Base-by-base conservation (phyloP, 2,888 invertebrate genomes). In the Sycophila texana region DNA sequence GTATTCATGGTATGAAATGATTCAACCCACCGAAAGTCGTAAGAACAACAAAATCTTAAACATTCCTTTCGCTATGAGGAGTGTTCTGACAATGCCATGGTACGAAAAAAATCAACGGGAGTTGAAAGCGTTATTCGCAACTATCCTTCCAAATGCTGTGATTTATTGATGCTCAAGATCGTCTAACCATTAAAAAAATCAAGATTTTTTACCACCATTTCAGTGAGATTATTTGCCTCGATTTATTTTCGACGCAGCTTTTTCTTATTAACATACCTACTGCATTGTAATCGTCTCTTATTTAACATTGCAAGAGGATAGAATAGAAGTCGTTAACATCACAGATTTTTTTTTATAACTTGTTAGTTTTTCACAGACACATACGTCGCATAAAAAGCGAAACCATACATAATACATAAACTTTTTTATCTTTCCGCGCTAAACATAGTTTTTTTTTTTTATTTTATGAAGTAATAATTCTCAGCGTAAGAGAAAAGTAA, bases 81-180 rank as follows among this genome's bases (percentile, higher is more conserved):
- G 72, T 22, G 68, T 61, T 70, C 53, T 74, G 74, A 76, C 58
- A 63, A 76, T 12, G 16, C 58, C 51, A 63, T 26, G 18, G 55
- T 68, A 67, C 22, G 65, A 70, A 76, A 65, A 53, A 68, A 30
- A 63, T 53, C 22, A 75, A 61, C 30, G 49, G 65, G 51, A 77
- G 51, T 70, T 75, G 57, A n/a, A 71, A 74, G 74, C 68, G 74
- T 61, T 74, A 79, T 81, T 80, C 60, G 63, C 66, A 82, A 83
- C 81, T 81, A 83, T 84, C 81, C 83, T 84, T 84, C 83, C 83
- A 83, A 83, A 79, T 81, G 77, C 84, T 84, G 84, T 84, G 84
- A 83, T 83, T 82, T 70, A 79, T 74, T 51, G 66, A 81, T 79
- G 76, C 79, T 81, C 75, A 79, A 81, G 73, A 60, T 81, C 68